A percentile compares a stretch with the other conserved stretches of the same genome.
These are phyloP conservation scores for Pygoscelis adeliae DNA, from an alignment of 2,113 vertebrate species.

Conservation along the genomic window DNA sequence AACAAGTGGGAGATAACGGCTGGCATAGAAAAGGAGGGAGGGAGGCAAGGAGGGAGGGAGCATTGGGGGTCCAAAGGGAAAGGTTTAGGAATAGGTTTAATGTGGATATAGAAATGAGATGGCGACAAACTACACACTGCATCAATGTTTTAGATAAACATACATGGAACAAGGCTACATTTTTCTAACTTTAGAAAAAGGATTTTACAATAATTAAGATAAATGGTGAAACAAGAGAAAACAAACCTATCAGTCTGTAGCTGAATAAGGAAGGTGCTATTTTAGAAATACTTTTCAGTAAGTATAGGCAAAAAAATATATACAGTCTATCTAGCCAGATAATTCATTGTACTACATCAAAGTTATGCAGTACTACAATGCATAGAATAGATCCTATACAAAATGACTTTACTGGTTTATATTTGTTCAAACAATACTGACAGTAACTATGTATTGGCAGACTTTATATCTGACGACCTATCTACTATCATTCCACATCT, in stretches of 20 bases:
- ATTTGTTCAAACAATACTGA: neutral
- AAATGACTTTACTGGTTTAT: neutral
- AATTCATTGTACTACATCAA: neutral
- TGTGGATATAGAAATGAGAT: neutral
- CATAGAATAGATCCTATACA: neutral
- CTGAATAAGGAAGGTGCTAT: neutral
- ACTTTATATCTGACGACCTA: neutral
- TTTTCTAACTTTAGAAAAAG: neutral
- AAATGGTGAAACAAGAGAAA: neutral
- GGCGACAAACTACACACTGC: neutral
- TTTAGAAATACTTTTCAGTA: neutral
- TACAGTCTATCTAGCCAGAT: neutral
- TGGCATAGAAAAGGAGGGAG: neutral
- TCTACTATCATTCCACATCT: neutral
- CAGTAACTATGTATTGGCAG: neutral
- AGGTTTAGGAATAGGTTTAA: neutral
- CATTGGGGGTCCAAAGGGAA: neutral
- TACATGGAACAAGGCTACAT: neutral
- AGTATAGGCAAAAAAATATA: neutral
- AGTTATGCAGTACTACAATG: neutral
- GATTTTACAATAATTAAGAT: neutral
- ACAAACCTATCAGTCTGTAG: neutral
- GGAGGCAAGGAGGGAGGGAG: neutral
- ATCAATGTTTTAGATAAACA: neutral
- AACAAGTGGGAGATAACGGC: neutral